Conservation (phyloP, 2,888 invertebrate genomes). For the Gryllus longicercus region DNA sequence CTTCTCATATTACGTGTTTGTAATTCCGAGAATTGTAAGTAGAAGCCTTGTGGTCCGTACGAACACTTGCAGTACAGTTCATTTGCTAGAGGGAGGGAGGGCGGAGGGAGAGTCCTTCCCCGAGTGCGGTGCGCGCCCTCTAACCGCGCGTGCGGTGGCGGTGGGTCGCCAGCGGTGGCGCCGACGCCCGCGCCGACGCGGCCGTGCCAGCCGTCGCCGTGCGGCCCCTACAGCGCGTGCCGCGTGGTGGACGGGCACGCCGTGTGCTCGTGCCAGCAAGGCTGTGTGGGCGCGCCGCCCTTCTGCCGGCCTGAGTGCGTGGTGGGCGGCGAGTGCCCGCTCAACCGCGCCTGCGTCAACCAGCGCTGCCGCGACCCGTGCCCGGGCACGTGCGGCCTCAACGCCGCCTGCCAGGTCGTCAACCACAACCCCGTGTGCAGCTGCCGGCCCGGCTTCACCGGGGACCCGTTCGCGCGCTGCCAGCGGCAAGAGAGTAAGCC, state of each 20-base stretch:
- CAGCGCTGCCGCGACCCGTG: conserved; percentile 77
- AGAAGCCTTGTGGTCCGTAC: too few species aligned
- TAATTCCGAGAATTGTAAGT: too few species aligned
- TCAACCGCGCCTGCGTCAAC: conserved; percentile 71
- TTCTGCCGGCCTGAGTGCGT: conserved; percentile 74
- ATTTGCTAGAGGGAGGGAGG: too few species aligned
- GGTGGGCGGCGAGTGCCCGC: conserved; percentile 72
- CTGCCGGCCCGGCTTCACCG: conserved; percentile 44
- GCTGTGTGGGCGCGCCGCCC: conserved; percentile 72
- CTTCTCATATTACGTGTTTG: too few species aligned
- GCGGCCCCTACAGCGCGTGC: conserved; percentile 75
- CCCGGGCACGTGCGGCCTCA: conserved; percentile 69
- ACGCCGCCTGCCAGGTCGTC: conserved; percentile 73
- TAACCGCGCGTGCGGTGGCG: not conserved
- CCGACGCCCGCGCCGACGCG: conserved; percentile 52
- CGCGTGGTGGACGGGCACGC: conserved; percentile 67
- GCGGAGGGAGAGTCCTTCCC: not conserved
- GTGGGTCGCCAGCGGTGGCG: conserved; percentile 26
- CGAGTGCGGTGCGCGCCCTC: not conserved
- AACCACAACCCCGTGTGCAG: conserved; percentile 69
- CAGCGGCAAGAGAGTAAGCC: conserved; percentile 60
- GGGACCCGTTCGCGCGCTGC: conserved; percentile 43
- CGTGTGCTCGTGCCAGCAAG: conserved; percentile 70
- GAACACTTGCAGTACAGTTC: too few species aligned
- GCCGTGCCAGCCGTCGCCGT: conserved; percentile 73